phyloP scores from a whole-genome alignment of 2,888 invertebrate species.

The Lydus trimaculatus region DNA sequence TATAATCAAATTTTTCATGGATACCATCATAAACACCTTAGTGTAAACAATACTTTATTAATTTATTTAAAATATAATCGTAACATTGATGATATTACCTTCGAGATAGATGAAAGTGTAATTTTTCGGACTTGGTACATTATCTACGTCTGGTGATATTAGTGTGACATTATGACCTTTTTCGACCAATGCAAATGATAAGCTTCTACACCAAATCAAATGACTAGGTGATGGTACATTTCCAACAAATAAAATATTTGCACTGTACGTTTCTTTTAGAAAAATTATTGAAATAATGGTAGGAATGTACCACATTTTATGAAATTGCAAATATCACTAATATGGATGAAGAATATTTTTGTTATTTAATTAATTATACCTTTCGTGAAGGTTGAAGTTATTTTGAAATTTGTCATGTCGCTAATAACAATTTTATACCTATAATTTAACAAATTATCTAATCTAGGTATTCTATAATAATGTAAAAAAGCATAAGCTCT shows the following conservation, averaged over 20 bases:
- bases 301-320: not conserved
- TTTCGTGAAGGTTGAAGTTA: not conserved
- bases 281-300: not conserved
- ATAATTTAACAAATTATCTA: not conserved
- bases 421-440: not conserved
- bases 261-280: not conserved
- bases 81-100: not conserved
- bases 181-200: not conserved
- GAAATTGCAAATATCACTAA: not conserved
- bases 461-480: too few relatives aligned
- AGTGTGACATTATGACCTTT: not conserved
- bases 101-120: not conserved
- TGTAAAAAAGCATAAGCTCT: too few relatives aligned
- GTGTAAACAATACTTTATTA: not conserved
- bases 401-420: not conserved
- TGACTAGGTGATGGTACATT: conserved; percentile 1
- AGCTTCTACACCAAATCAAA: not conserved
- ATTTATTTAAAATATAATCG: not conserved
- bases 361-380: not conserved
- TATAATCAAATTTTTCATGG: conserved; percentile 11
- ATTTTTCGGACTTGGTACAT: not conserved
- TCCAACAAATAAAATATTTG: not conserved
- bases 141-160: not conserved
- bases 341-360: not conserved
- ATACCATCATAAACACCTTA: conserved; percentile 16